Conservation (phyloP, 1,140 invertebrate genomes). For the Brachystomella parvula region DNA sequence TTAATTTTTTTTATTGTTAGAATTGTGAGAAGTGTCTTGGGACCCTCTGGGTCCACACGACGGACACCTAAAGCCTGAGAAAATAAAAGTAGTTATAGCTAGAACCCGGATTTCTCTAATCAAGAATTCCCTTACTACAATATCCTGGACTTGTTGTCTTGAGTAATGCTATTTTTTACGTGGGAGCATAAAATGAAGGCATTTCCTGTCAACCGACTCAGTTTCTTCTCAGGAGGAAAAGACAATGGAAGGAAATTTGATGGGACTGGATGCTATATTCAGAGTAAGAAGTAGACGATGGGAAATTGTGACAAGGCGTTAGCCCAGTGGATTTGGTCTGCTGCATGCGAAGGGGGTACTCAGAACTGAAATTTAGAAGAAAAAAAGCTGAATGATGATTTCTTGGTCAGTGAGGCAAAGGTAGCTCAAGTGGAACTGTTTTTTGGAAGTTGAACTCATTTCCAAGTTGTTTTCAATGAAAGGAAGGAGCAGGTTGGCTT, state of each 20-base stretch:
- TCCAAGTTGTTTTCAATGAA: not conserved
- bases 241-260: conserved; percentile 7
- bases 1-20: conserved; percentile 5
- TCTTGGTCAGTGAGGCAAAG: conserved; percentile 1
- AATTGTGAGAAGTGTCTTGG: not conserved
- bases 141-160: too few relatives aligned
- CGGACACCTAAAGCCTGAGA: not conserved
- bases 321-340: conserved; percentile 2
- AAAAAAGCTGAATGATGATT: not conserved
- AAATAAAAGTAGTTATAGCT: not conserved
- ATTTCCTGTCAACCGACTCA: conserved; percentile 5
- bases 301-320: conserved; percentile 12
- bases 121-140: too few relatives aligned
- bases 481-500: conserved; percentile 9
- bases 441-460: too few relatives aligned
- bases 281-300: not conserved
- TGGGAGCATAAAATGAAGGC: not conserved
- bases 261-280: too few relatives aligned
- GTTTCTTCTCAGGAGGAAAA: conserved; percentile 3
- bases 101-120: not conserved
- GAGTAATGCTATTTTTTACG: too few relatives aligned
- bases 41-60: too few relatives aligned
- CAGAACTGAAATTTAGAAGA: not conserved
- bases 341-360: not conserved
- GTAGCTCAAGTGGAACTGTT: not conserved